Evolutionary conservation across 2,888 invertebrate species (phyloP).

Genomic region (Lottia scabra): DNA sequence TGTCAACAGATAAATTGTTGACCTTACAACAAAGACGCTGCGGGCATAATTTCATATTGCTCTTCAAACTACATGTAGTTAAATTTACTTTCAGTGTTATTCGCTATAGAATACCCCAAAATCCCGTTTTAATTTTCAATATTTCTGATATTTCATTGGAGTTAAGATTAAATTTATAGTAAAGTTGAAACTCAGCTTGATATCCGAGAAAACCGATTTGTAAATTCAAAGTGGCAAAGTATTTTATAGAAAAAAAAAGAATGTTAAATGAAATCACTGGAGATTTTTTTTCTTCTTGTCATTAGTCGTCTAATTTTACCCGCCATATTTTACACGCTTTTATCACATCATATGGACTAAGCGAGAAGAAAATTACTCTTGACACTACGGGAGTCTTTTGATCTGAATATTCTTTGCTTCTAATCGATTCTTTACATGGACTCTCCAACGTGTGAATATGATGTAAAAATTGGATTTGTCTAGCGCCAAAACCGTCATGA

Average conservation of each 20-base stretch:
- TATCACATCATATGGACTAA: slow-evolving; percentile 20
- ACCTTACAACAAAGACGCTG: slow-evolving; percentile 2
- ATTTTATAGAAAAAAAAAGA: slow-evolving; percentile 2
- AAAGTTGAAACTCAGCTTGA: too few relatives aligned
- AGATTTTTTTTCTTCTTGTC: slow-evolving; percentile 16
- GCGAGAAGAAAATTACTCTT: slow-evolving; percentile 18
- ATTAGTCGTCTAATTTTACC: slow-evolving; percentile 20
- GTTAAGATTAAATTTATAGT: too few relatives aligned
- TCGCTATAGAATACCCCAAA: too few relatives aligned
- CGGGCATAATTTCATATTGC: neutral
- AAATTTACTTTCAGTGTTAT: too few relatives aligned
- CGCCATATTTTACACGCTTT: slow-evolving; percentile 21
- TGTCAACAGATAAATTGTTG: neutral
- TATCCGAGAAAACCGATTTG: too few relatives aligned
- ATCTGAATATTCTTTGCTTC: slow-evolving; percentile 17
- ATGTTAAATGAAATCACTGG: slow-evolving; percentile 15
- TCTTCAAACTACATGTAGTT: too few relatives aligned
- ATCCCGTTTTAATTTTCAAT: too few relatives aligned
- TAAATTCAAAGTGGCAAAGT: neutral
- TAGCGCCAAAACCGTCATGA: slow-evolving; percentile 17
- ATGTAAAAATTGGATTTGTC: slow-evolving; percentile 28
- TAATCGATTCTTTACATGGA: slow-evolving; percentile 20
- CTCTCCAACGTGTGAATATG: slow-evolving; percentile 17
- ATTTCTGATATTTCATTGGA: too few relatives aligned
- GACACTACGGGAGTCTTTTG: slow-evolving; percentile 17